Evolutionary conservation across 2,113 vertebrate species (phyloP).

Genomic region (Climacteris rufus): DNA sequence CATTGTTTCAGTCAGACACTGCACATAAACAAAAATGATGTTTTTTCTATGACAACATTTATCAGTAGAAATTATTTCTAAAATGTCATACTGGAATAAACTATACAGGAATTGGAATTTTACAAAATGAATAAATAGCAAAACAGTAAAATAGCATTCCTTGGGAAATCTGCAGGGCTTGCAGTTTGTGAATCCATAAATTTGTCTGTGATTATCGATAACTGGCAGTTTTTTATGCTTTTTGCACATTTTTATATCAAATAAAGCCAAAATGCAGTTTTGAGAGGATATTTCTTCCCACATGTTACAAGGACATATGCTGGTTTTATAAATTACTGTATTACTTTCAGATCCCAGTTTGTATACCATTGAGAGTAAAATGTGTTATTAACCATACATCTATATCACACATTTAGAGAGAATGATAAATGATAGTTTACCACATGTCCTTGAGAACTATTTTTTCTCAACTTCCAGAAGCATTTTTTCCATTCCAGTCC

Average conservation of each 20-base stretch:
- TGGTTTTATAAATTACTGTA: background rate
- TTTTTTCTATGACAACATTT: background rate
- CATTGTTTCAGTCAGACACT: background rate
- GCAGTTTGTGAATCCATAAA: background rate
- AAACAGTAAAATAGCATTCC: background rate
- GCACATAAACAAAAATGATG: background rate
- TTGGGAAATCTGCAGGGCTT: background rate
- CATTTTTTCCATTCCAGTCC: background rate
- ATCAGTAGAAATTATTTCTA: background rate
- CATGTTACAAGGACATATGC: background rate
- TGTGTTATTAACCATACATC: slow-evolving; percentile 27
- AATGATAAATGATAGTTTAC: slow-evolving; percentile 12
- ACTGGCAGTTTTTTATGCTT: background rate
- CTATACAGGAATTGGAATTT: background rate
- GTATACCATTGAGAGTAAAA: slow-evolving; percentile 38
- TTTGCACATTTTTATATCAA: background rate
- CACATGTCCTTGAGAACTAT: slow-evolving; percentile 16
- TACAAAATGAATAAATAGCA: background rate
- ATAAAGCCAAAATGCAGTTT: background rate
- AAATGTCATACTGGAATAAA: background rate
- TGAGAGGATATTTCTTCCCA: slow-evolving; percentile 15
- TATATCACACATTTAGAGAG: background rate
- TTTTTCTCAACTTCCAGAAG: slow-evolving; percentile 8
- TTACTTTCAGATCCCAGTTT: slow-evolving; percentile 28
- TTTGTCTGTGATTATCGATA: background rate